Evolutionary conservation across 2,888 invertebrate species (phyloP).

Genomic region (Hirudinaria manillensis): DNA sequence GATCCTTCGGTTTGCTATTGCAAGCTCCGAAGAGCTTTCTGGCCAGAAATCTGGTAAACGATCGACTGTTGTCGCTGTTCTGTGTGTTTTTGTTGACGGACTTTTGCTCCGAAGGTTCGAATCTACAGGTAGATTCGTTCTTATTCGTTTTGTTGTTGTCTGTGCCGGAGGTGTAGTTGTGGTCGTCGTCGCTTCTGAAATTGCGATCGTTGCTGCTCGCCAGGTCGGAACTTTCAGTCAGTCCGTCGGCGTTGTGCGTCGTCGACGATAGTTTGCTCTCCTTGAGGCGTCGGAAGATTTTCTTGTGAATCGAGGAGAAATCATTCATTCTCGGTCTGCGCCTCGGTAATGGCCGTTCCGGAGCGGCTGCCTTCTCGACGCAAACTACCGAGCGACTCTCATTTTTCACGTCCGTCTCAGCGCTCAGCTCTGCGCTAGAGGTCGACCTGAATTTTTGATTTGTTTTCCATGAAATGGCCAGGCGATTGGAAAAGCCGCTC

Average conservation of each 20-base stretch:
- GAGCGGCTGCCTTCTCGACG: too few relatives aligned
- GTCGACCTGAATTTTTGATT: not conserved
- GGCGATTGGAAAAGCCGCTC: not conserved
- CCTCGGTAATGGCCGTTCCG: too few relatives aligned
- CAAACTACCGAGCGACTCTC: too few relatives aligned
- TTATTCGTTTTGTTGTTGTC: not conserved
- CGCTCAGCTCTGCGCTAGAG: too few relatives aligned
- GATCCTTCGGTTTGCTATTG: not conserved
- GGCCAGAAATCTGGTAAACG: not conserved
- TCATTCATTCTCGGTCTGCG: too few relatives aligned
- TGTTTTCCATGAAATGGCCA: not conserved
- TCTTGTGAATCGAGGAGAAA: too few relatives aligned
- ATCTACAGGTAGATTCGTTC: not conserved
- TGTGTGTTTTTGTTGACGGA: not conserved
- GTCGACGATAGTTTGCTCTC: too few relatives aligned
- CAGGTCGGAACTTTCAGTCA: too few relatives aligned
- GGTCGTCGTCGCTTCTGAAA: constrained; percentile 1
- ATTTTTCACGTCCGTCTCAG: too few relatives aligned
- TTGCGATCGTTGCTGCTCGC: not conserved
- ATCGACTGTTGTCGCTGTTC: not conserved
- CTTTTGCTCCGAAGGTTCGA: not conserved
- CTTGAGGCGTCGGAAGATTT: too few relatives aligned
- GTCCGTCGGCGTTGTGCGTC: too few relatives aligned
- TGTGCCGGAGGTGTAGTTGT: not conserved
- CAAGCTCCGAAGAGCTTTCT: constrained; percentile 11